phyloP scores from a whole-genome alignment of 2,888 invertebrate genomes.

The Hylaea fasciaria region DNA sequence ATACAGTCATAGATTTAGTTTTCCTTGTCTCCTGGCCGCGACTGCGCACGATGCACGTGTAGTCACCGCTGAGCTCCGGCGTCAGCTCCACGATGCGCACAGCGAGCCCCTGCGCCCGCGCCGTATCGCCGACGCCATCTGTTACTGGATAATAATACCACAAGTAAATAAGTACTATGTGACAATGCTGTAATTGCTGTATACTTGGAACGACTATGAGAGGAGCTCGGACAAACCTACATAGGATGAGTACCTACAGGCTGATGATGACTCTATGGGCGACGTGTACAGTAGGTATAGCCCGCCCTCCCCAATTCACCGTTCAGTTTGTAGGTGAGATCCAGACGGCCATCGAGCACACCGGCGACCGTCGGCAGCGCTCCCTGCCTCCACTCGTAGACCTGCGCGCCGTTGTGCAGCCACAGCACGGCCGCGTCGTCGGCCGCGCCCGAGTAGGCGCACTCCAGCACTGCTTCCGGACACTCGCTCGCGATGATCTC shows the following conservation, averaged over 20 bases:
- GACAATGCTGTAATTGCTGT: too few species aligned
- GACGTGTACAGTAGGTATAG: not conserved
- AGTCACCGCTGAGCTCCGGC: slow-evolving; percentile 54
- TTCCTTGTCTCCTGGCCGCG: slow-evolving; percentile 36
- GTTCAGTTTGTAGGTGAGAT: slow-evolving; percentile 42
- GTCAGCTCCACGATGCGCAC: slow-evolving; percentile 43
- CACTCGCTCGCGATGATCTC: slow-evolving; percentile 49
- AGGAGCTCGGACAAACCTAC: too few species aligned
- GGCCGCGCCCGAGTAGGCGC: slow-evolving; percentile 45
- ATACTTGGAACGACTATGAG: too few species aligned
- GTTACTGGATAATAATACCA: too few species aligned
- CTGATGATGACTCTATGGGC: too few species aligned
- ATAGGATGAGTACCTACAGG: too few species aligned
- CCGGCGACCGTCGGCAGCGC: slow-evolving; percentile 42
- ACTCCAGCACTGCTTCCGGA: slow-evolving; percentile 46
- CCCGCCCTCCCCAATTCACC: slow-evolving; percentile 40
- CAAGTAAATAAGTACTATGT: too few species aligned
- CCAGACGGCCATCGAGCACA: slow-evolving; percentile 44
- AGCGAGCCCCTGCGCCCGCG: slow-evolving; percentile 12
- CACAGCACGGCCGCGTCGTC: slow-evolving; percentile 50
- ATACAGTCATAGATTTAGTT: slow-evolving; percentile 49
- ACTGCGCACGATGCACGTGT: slow-evolving; percentile 51
- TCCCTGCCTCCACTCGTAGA: slow-evolving; percentile 51
- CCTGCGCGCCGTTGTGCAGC: slow-evolving; percentile 47
- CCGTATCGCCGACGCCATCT: not conserved